Conservation (phyloP, 2,113 vertebrate species). For the Alethe diademata region DNA sequence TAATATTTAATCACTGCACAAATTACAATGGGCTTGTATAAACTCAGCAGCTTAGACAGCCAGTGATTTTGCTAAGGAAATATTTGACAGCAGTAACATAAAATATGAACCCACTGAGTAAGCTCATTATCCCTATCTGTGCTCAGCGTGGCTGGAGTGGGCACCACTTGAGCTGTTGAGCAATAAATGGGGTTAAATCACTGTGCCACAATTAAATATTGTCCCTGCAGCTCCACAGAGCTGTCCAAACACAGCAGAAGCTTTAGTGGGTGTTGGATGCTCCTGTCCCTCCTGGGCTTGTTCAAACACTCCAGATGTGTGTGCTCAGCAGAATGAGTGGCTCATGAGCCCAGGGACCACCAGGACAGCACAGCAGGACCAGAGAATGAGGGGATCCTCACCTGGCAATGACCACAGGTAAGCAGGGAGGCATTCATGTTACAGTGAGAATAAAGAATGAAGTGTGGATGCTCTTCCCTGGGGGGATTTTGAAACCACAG, state of each 20-base stretch:
- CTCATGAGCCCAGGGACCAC: background rate
- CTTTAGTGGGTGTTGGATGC: background rate
- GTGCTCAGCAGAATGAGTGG: fast-evolving
- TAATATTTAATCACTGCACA: constrained; percentile 51
- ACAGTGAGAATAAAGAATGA: background rate
- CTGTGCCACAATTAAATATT: constrained; percentile 12
- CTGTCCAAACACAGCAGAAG: background rate
- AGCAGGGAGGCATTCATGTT: background rate
- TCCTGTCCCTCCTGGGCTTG: background rate
- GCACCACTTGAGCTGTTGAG: constrained; percentile 42
- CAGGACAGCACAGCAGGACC: background rate
- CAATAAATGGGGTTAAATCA: constrained; percentile 19
- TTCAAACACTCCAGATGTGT: background rate
- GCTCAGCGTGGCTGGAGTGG: background rate
- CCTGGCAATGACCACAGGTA: fast-evolving
- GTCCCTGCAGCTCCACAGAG: constrained; percentile 22
- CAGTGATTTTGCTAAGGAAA: constrained; percentile 32
- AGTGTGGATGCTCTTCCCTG: background rate
- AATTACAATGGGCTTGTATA: constrained; percentile 31
- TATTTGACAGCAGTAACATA: constrained; percentile 17
- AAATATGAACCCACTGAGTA: constrained; percentile 35
- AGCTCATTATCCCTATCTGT: constrained; percentile 5
- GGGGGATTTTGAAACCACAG: background rate
- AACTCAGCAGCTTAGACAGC: constrained; percentile 23
- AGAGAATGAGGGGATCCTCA: fast-evolving